These are phyloP conservation scores for Parambassis ranga DNA, from an alignment of 2,797 vertebrate genomes.

Conservation along the genomic window DNA sequence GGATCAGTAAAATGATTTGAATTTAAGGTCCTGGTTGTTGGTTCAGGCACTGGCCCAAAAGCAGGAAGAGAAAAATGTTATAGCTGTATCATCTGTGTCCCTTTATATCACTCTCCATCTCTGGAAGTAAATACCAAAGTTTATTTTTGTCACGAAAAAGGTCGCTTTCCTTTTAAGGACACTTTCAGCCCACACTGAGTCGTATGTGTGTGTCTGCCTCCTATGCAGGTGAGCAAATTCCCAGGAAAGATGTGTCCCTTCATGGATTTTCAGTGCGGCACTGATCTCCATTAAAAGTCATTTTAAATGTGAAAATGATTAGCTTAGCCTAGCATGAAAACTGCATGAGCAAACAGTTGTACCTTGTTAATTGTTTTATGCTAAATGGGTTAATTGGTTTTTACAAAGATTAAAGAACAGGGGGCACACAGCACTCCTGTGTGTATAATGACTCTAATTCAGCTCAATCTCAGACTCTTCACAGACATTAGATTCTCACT, in stretches of 20 bases:
- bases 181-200: background rate
- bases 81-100: background rate
- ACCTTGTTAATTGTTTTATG: too few relatives aligned
- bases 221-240: background rate
- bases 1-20: too few relatives aligned
- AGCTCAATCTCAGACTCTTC: background rate
- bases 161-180: slow-evolving; percentile 10
- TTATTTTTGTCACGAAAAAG: slow-evolving; percentile 5
- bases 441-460: background rate
- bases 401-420: background rate
- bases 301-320: too few relatives aligned
- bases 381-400: background rate
- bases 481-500: background rate
- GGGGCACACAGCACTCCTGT: too few relatives aligned
- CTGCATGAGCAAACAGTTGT: too few relatives aligned
- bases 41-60: background rate
- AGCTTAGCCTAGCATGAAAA: too few relatives aligned
- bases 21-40: too few relatives aligned
- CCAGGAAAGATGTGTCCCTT: background rate
- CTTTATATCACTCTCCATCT: background rate
- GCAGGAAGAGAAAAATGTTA: background rate
- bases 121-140: background rate
- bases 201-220: background rate
- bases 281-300: too few relatives aligned
- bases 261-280: too few relatives aligned